phyloP scores from a whole-genome alignment of 2,888 invertebrate genomes.

The Alcis repandata region DNA sequence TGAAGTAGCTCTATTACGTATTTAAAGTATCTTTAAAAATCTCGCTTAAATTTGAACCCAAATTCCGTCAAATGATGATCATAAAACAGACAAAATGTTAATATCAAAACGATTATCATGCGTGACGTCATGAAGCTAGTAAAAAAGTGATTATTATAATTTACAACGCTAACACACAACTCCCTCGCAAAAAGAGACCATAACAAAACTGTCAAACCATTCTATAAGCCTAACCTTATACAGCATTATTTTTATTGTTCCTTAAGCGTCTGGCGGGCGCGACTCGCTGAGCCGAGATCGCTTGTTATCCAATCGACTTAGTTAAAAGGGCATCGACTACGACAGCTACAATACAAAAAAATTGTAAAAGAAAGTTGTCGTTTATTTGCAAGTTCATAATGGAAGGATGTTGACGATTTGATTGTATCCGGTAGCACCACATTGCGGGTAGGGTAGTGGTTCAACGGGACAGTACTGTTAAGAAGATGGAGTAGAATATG shows the following conservation, averaged over 20 bases:
- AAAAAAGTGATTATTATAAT: too few relatives aligned
- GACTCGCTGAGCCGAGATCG: slow-evolving; percentile 26
- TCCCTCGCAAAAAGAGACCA: too few relatives aligned
- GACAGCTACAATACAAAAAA: slow-evolving; percentile 15
- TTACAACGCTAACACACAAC: too few relatives aligned
- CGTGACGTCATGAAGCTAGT: neutral
- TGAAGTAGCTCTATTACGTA: too few relatives aligned
- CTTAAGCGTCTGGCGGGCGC: slow-evolving; percentile 36
- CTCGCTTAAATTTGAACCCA: too few relatives aligned
- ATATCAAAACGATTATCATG: too few relatives aligned
- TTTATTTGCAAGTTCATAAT: slow-evolving; percentile 11
- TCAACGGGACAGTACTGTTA: neutral
- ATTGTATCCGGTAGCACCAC: neutral
- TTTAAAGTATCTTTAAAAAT: too few relatives aligned
- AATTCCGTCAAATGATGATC: too few relatives aligned
- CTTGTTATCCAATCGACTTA: slow-evolving; percentile 41
- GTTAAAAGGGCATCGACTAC: slow-evolving; percentile 33
- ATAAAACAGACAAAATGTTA: too few relatives aligned
- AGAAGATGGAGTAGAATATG: too few relatives aligned
- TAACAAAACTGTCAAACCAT: neutral
- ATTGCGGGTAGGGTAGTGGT: neutral
- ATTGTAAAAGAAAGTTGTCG: slow-evolving; percentile 14
- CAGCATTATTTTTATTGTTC: slow-evolving; percentile 27
- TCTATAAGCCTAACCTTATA: slow-evolving; percentile 22
- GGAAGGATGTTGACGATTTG: slow-evolving; percentile 24